These are phyloP conservation scores for Ephydatia muelleri DNA, from an alignment of 37 sponge, comb jelly and placozoan species.

Conservation along the genomic window DNA sequence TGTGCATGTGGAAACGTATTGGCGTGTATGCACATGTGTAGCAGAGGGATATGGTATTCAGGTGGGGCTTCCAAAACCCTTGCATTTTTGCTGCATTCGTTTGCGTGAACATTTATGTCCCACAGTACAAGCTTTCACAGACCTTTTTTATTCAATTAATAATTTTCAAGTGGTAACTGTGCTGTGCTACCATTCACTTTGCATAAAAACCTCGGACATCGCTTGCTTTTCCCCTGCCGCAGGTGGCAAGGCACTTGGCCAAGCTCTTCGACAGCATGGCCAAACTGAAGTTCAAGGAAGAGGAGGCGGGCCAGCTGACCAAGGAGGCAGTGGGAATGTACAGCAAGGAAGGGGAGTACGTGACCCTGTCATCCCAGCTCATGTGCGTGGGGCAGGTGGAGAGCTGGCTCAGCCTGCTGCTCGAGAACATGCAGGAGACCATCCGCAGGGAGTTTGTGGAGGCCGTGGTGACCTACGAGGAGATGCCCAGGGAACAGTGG, in stretches of 20 bases:
- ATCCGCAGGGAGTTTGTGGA: conserved; percentile 88
- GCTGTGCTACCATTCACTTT: too few relatives aligned
- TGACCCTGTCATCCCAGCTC: conserved; percentile 77
- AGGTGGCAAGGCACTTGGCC: conserved; percentile 94
- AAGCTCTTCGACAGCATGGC: conserved; percentile 99
- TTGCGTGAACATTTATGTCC: too few relatives aligned
- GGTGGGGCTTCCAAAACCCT: too few relatives aligned
- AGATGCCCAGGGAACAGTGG: conserved; percentile 98
- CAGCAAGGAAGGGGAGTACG: conserved; percentile 97
- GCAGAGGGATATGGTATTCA: too few relatives aligned
- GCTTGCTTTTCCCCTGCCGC: too few relatives aligned
- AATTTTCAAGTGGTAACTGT: too few relatives aligned
- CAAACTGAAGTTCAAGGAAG: conserved; percentile 85
- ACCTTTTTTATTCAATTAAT: too few relatives aligned
- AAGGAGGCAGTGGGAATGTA: conserved; percentile 95
- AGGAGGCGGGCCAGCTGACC: conserved; percentile 71
- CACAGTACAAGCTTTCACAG: too few relatives aligned
- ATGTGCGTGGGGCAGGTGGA: conserved; percentile 90
- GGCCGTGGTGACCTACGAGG: conserved; percentile 96
- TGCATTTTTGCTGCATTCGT: too few relatives aligned
- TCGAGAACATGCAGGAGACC: conserved; percentile 84
- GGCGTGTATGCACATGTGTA: too few relatives aligned
- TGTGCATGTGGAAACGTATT: too few relatives aligned
- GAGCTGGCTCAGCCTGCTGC: conserved; percentile 83
- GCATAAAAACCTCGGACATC: background rate